Evolutionary conservation across 2,113 vertebrate genomes (phyloP).

Genomic region (Mobula birostris): DNA sequence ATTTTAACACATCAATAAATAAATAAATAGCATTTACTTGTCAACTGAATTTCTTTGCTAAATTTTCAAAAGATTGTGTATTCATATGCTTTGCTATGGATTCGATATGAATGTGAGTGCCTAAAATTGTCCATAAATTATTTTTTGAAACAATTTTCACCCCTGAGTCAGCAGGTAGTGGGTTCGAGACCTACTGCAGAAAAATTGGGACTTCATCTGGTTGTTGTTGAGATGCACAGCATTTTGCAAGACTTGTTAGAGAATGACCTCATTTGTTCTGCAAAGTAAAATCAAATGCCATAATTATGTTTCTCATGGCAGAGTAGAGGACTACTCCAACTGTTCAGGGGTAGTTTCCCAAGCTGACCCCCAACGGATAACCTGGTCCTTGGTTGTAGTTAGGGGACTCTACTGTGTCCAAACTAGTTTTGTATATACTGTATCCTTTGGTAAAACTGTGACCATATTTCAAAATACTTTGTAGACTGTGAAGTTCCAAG

Average conservation of each 20-base stretch:
- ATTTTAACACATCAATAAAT: constrained; percentile 4
- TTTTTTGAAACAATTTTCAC: background rate
- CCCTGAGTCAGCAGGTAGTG: background rate
- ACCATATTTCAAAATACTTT: background rate
- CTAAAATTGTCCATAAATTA: background rate
- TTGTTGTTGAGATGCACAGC: background rate
- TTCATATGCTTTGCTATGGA: background rate
- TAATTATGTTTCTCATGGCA: too few species aligned
- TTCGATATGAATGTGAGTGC: background rate
- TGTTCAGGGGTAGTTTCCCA: background rate
- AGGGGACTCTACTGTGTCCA: background rate
- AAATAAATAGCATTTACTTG: background rate
- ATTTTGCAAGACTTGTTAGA: background rate
- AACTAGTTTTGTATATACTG: background rate
- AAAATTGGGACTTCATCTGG: background rate
- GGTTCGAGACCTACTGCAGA: background rate
- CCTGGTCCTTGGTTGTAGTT: background rate
- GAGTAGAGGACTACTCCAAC: background rate
- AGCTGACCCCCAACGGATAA: background rate
- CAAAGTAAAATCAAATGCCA: background rate
- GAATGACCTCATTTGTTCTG: background rate
- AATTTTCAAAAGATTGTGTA: background rate
- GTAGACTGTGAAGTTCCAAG: background rate
- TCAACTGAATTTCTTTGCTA: background rate
- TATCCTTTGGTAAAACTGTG: background rate